A percentile compares a stretch with the other conserved stretches of the same genome.
phyloP scores from a whole-genome alignment of 1,140 invertebrate genomes.

The Drosophila erecta region DNA sequence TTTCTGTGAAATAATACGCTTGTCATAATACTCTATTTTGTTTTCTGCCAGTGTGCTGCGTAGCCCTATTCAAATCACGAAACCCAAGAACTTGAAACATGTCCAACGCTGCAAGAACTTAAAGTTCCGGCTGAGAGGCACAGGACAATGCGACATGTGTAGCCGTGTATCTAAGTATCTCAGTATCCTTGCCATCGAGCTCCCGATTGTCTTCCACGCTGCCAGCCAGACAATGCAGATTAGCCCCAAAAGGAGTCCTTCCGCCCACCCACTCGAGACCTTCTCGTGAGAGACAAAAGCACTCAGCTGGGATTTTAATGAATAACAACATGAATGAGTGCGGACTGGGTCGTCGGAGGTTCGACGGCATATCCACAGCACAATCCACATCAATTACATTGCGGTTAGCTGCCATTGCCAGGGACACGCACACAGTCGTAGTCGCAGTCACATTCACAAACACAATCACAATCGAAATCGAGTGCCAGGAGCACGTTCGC shows the following conservation, averaged over 20 bases:
- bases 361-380: neutral
- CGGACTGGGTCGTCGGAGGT: slow-evolving; percentile 2
- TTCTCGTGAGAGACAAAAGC: slow-evolving; percentile 46
- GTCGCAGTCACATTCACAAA: neutral
- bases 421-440: slow-evolving; percentile 9
- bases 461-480: slow-evolving; percentile 2
- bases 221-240: slow-evolving; percentile 66
- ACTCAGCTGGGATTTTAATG: slow-evolving; percentile 68
- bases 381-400: slow-evolving; percentile 63
- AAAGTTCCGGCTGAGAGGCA: slow-evolving; percentile 42
- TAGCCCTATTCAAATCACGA: neutral
- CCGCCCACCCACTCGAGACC: slow-evolving; percentile 41
- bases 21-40: neutral
- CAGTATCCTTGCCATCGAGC: slow-evolving; percentile 7
- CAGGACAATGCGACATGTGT: slow-evolving; percentile 57
- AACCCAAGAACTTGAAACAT: slow-evolving; percentile 3
- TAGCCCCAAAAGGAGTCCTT: slow-evolving; percentile 35
- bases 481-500: slow-evolving; percentile 42
- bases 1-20: neutral
- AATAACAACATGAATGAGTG: slow-evolving; percentile 52
- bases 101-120: slow-evolving; percentile 23
- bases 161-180: slow-evolving; percentile 22
- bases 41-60: neutral
- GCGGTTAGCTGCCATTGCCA: slow-evolving; percentile 39
- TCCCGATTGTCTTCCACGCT: slow-evolving; percentile 28